Conservation (phyloP, 2,113 vertebrate genomes). For the Heterotis niloticus region DNA sequence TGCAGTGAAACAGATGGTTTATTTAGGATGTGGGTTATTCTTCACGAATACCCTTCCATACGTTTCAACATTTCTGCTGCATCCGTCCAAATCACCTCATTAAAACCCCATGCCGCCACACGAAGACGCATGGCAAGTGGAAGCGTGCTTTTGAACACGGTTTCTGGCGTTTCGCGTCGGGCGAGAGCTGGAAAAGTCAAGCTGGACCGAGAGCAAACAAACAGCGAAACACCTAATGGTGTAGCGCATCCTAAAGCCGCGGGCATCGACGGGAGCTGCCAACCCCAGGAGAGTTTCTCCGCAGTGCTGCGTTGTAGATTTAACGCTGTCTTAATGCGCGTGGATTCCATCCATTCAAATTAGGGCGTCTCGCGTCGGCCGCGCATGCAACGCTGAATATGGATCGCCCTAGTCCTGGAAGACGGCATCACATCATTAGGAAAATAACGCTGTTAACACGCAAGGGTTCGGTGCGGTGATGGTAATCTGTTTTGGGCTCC, state of each 20-base stretch:
- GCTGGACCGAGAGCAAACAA: neutral
- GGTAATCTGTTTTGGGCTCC: slow-evolving; percentile 53
- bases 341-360: slow-evolving; percentile 59
- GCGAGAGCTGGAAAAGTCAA: neutral
- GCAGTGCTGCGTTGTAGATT: slow-evolving; percentile 44
- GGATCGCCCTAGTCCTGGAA: slow-evolving; percentile 49
- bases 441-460: slow-evolving; percentile 58
- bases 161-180: neutral
- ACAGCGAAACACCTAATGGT: slow-evolving; percentile 12
- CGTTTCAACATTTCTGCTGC: neutral
- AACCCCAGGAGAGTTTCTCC: slow-evolving; percentile 33
- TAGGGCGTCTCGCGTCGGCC: slow-evolving; percentile 43
- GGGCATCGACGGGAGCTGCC: slow-evolving; percentile 34
- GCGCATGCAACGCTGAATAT: slow-evolving; percentile 52
- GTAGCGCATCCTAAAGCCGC: slow-evolving; percentile 22
- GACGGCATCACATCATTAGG: slow-evolving; percentile 53
- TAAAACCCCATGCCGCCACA: slow-evolving; percentile 14
- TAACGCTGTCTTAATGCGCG: slow-evolving; percentile 53
- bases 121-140: slow-evolving; percentile 11
- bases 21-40: slow-evolving; percentile 9
- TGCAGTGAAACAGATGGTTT: neutral
- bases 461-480: slow-evolving; percentile 40
- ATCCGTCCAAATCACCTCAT: slow-evolving; percentile 6
- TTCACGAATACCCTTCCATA: slow-evolving; percentile 3
- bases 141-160: slow-evolving; percentile 3